A percentile compares a stretch with the other conserved stretches of the same genome.
These are phyloP conservation scores for Styela plicata DNA, from an alignment of 23 tunicate genomes.

Conservation along the genomic window DNA sequence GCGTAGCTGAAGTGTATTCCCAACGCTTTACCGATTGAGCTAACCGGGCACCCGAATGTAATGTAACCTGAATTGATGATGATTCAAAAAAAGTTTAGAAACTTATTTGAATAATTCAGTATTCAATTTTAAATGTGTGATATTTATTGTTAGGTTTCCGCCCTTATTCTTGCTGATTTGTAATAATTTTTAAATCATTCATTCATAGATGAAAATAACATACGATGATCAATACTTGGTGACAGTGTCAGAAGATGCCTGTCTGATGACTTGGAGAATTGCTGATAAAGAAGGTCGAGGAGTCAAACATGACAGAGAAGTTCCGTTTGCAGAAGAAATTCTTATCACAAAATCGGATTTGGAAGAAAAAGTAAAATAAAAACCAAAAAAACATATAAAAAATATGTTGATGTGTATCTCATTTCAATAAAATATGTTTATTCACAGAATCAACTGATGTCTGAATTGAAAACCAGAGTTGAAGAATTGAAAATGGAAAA, in stretches of 20 bases:
- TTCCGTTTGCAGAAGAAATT: constrained; percentile 94
- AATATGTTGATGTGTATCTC: neutral
- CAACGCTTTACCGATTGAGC: too few species aligned
- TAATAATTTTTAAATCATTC: neutral
- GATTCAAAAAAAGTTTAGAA: too few species aligned
- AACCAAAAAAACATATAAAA: neutral
- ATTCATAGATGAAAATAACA: constrained; percentile 70
- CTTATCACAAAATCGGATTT: constrained; percentile 97
- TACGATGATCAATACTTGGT: constrained; percentile 88
- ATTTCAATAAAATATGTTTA: neutral
- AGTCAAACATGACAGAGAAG: constrained; percentile 90
- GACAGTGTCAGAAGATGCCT: constrained; percentile 96
- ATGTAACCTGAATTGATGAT: too few species aligned
- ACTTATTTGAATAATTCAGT: too few species aligned
- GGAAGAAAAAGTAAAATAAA: constrained; percentile 79
- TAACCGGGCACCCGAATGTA: too few species aligned
- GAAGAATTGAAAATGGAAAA: constrained; percentile 99
- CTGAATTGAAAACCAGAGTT: constrained; percentile 95
- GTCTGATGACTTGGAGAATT: constrained; percentile 92
- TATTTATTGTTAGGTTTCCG: too few species aligned
- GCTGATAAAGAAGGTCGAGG: constrained; percentile 98
- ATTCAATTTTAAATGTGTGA: too few species aligned
- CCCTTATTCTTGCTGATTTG: neutral
- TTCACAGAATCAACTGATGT: constrained; percentile 83
- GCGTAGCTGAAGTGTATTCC: too few species aligned